phyloP scores from a whole-genome alignment of 2,113 vertebrate species.

The Apteryx mantelli region DNA sequence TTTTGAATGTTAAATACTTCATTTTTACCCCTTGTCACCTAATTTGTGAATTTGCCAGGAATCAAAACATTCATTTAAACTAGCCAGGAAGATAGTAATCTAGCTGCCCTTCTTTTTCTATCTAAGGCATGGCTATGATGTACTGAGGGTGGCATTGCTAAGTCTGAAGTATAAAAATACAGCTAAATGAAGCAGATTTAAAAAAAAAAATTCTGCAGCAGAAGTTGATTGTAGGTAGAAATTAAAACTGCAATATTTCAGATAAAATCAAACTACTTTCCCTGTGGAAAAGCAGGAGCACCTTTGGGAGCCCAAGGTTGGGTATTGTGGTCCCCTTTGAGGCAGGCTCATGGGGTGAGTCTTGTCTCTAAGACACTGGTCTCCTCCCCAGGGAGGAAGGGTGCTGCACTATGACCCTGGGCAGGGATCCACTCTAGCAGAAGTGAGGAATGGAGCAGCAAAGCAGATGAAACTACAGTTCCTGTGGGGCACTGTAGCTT shows the following conservation, averaged over 20 bases:
- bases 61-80: slow-evolving; percentile 25
- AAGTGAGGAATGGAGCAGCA: not conserved
- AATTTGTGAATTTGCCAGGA: slow-evolving; percentile 52
- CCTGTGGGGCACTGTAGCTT: not conserved
- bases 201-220: not conserved
- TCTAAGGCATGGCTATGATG: not conserved
- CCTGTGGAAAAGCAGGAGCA: not conserved
- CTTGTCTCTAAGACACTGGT: not conserved
- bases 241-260: not conserved
- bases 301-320: not conserved
- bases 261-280: not conserved
- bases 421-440: not conserved
- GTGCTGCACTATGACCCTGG: not conserved
- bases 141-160: not conserved
- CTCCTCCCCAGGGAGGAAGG: not conserved
- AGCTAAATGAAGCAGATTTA: not conserved
- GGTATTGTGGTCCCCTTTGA: not conserved
- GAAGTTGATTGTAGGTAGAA: not conserved
- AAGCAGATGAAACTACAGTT: not conserved
- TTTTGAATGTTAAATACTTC: slow-evolving; percentile 36
- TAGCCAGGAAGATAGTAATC: not conserved
- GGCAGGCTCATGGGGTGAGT: not conserved
- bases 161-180: not conserved
- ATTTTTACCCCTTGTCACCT: slow-evolving; percentile 44
- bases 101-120: not conserved